These are phyloP conservation scores for Glaucopsyche alexis DNA, from an alignment of 2,888 invertebrate species.

Conservation along the genomic window DNA sequence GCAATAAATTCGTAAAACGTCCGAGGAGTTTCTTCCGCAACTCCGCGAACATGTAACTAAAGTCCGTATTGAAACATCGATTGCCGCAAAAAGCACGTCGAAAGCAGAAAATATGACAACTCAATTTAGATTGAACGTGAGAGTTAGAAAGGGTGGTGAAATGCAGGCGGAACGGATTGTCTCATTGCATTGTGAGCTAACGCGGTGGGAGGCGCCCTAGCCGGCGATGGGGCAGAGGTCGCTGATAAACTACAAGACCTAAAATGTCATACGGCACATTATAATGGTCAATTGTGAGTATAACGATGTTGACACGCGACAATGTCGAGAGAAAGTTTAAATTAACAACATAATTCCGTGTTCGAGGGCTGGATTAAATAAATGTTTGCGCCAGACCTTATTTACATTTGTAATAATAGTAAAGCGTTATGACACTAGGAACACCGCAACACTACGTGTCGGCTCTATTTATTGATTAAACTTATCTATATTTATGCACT, in stretches of 20 bases:
- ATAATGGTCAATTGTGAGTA: slow-evolving; percentile 45
- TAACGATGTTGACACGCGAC: slow-evolving; percentile 45
- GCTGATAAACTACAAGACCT: slow-evolving; percentile 44
- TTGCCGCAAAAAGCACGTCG: slow-evolving; percentile 35
- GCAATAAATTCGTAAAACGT: slow-evolving; percentile 51
- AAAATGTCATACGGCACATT: slow-evolving; percentile 49
- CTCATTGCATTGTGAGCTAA: slow-evolving; percentile 54
- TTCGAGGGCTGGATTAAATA: slow-evolving; percentile 29
- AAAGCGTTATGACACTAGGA: slow-evolving; percentile 33
- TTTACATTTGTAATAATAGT: slow-evolving; percentile 30
- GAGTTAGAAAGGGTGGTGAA: slow-evolving; percentile 61
- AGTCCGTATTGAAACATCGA: slow-evolving; percentile 33
- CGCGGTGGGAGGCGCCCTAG: slow-evolving; percentile 48
- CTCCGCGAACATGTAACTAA: slow-evolving; percentile 32
- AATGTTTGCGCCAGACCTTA: slow-evolving; percentile 40
- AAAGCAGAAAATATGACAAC: slow-evolving; percentile 69
- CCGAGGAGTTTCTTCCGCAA: slow-evolving; percentile 23
- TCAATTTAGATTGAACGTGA: slow-evolving; percentile 70
- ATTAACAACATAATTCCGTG: slow-evolving; percentile 43
- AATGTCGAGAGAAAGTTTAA: slow-evolving; percentile 57
- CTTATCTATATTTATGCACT: slow-evolving; percentile 12
- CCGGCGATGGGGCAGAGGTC: slow-evolving; percentile 53
- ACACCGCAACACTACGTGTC: slow-evolving; percentile 23
- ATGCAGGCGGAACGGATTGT: slow-evolving; percentile 65
- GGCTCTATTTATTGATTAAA: slow-evolving; percentile 14